Percentiles rank a stretch among this genome's conserved stretches.
Conservation (phyloP, 35 echinoderm and acorn worm species). For the Anneissia japonica region DNA sequence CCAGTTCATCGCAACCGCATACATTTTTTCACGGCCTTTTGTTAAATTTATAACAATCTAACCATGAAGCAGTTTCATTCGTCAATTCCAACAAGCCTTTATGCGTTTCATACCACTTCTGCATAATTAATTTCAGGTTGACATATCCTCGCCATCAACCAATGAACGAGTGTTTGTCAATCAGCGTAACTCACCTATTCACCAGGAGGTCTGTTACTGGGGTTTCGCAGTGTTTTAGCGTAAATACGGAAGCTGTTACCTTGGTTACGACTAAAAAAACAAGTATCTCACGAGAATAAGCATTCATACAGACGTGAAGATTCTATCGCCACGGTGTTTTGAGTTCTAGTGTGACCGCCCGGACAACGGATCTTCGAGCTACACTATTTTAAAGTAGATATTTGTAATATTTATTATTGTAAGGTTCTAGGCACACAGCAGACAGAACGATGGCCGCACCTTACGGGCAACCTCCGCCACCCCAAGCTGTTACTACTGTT, state of each 20-base stretch:
- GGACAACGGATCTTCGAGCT: neutral
- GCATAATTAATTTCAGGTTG: too few species aligned
- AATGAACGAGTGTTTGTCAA: neutral
- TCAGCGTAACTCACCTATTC: too few species aligned
- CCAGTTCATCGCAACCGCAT: too few species aligned
- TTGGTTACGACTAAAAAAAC: neutral
- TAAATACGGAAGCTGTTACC: neutral
- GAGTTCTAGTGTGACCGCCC: too few species aligned
- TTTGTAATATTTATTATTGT: neutral
- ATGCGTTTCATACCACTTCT: too few species aligned
- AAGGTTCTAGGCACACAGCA: neutral
- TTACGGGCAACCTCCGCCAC: neutral
- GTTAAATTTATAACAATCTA: too few species aligned
- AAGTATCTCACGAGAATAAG: too few species aligned
- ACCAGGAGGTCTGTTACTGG: neutral
- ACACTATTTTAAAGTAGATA: neutral
- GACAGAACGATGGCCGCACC: neutral
- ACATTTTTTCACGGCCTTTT: too few species aligned
- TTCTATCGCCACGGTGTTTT: neutral
- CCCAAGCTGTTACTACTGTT: conserved; percentile 6
- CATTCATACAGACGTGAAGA: neutral
- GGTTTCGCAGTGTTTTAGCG: neutral
- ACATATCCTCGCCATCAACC: neutral
- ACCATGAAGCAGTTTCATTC: too few species aligned
- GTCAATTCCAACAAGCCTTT: too few species aligned